Evolutionary conservation across 2,797 vertebrate genomes (phyloP).

Genomic region (Lycodopsis pacificus): DNA sequence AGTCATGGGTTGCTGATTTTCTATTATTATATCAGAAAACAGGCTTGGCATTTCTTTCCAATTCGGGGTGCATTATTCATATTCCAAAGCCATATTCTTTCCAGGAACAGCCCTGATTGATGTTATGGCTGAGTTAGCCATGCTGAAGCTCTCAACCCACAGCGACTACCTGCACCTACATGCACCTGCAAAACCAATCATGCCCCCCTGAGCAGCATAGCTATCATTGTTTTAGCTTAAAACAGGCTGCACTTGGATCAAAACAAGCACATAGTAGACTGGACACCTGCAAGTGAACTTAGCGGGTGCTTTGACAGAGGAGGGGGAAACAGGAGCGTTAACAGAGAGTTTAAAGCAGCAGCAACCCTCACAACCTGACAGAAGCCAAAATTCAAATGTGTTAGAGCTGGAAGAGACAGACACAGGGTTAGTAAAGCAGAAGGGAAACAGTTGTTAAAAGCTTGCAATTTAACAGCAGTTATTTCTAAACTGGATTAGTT

Average conservation of each 20-base stretch:
- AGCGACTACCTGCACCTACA: constrained; percentile 66
- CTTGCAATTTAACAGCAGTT: constrained; percentile 34
- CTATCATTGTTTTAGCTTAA: constrained; percentile 52
- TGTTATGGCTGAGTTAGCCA: constrained; percentile 83
- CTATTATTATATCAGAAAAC: constrained; percentile 45
- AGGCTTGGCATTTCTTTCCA: constrained; percentile 24
- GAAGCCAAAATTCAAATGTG: constrained; percentile 47
- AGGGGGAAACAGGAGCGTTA: constrained; percentile 18
- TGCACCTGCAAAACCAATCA: constrained; percentile 68
- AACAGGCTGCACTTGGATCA: constrained; percentile 57
- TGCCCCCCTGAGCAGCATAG: constrained; percentile 51
- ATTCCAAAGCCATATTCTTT: constrained; percentile 51
- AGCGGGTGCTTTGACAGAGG: constrained; percentile 47
- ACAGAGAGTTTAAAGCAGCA: constrained; percentile 41
- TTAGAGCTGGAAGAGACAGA: constrained; percentile 66
- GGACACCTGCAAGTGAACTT: constrained; percentile 66
- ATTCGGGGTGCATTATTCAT: constrained; percentile 43
- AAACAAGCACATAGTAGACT: constrained; percentile 55
- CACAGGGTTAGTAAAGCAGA: constrained; percentile 60
- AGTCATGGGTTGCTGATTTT: constrained; percentile 57
- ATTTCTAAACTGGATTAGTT: constrained; percentile 30
- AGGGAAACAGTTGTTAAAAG: constrained; percentile 56
- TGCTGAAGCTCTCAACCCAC: constrained; percentile 66
- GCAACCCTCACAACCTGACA: constrained; percentile 50
- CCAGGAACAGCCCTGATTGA: constrained; percentile 83